These are phyloP conservation scores for Molorchus minor DNA, from an alignment of 2,888 invertebrate species.

Conservation along the genomic window DNA sequence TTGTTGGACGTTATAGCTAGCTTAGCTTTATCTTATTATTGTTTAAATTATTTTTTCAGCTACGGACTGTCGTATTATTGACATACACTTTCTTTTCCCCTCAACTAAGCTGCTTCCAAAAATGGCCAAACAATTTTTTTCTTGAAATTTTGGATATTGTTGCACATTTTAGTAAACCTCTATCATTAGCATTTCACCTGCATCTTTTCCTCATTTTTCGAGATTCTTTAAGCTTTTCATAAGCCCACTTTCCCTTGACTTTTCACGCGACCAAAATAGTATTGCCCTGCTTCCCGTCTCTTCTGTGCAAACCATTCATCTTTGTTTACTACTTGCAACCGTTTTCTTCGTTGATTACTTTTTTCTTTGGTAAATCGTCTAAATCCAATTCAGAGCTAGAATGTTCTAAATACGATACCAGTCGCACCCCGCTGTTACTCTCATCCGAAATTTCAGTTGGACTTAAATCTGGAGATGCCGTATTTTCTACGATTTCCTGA, in stretches of 20 bases:
- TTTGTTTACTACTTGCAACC: constrained; percentile 25
- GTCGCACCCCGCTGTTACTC: too few relatives aligned
- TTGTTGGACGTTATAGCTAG: too few relatives aligned
- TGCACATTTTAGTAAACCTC: constrained; percentile 25
- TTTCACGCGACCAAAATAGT: constrained; percentile 29
- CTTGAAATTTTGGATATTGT: constrained; percentile 21
- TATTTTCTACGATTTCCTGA: neutral
- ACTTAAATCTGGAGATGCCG: constrained; percentile 1
- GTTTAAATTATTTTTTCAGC: too few relatives aligned
- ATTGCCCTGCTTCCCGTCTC: constrained; percentile 28
- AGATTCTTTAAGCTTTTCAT: constrained; percentile 25
- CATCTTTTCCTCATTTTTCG: constrained; percentile 26
- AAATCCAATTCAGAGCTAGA: constrained; percentile 19
- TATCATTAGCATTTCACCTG: constrained; percentile 25
- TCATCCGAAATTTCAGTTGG: constrained; percentile 19
- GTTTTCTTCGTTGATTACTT: constrained; percentile 18
- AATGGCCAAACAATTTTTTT: constrained; percentile 20
- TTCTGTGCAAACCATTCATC: constrained; percentile 27
- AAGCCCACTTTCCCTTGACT: constrained; percentile 30
- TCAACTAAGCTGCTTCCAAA: constrained; percentile 29
- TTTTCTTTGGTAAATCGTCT: constrained; percentile 15
- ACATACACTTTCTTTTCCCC: constrained; percentile 28
- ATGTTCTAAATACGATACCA: constrained; percentile 26
- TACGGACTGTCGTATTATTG: too few relatives aligned
- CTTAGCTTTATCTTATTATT: too few relatives aligned